Evolutionary conservation across 2,888 invertebrate species (phyloP), one percentile per base, ranked within the genome.

Genomic region (Synanthedon andrenaeformis): DNA sequence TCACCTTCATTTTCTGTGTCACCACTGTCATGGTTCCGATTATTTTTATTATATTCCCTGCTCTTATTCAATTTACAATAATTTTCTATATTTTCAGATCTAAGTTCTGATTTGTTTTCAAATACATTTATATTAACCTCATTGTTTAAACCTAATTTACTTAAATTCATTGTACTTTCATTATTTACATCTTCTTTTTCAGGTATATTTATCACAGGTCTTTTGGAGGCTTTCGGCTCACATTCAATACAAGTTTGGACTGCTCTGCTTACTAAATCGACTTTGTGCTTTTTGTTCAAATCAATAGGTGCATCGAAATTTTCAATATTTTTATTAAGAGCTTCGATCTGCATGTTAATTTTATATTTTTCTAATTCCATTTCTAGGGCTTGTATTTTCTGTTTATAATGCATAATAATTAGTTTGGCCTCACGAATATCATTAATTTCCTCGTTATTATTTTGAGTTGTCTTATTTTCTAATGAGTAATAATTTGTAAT

Each of bases 51-150:
- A 68, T 63, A 74, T 62, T 87, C 86, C 72, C 85, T 78, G 74
- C 82, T 84, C 72, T 87, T 87, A 72, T 87, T 87, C 71, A 87
- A 76, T 74, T 86, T 87, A 81, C 87, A 87, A 76, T 82, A 87
- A 72, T 87, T 87, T 68, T 85, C 85, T 64, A 87, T 73, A 79
- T 76, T 84, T 57, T 86, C 85, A 86, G 86, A 86, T 85, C 85
- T 87, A 61, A 61, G 60, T 66, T 77, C 78, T 72, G 70, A 63
- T 75, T 73, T 74, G 64, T 57, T 67, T 61, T 69, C 67, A 35
- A 35, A 62, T 56, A 62, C 70, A 62, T 65, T 70, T 73, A 59
- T 67, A 66, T 67, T 49, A 60, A 62, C 57, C 65, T 71, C 65
- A 78, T 69, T 71, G 69, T 70, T 73, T 69, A 65, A 62, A 64